These are phyloP conservation scores for Eudemis profundana DNA, from an alignment of 2,888 invertebrate species.

Conservation along the genomic window DNA sequence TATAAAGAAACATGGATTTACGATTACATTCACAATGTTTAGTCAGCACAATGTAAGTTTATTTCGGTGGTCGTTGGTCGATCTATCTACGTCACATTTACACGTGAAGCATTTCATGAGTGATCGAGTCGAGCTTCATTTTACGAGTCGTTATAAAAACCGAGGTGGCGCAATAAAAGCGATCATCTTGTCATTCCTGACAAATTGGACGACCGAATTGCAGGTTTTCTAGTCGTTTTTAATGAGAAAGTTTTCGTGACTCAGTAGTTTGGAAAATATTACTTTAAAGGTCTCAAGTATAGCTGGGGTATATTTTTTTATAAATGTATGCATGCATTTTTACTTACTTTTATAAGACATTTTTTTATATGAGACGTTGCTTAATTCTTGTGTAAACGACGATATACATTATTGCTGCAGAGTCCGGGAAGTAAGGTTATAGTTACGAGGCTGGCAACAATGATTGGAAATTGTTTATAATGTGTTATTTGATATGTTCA, in stretches of 20 bases:
- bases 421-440: too few relatives aligned
- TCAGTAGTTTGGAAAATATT: slow-evolving; percentile 24
- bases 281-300: slow-evolving; percentile 14
- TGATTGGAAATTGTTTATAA: too few relatives aligned
- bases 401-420: too few relatives aligned
- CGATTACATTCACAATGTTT: too few relatives aligned
- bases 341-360: too few relatives aligned
- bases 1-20: too few relatives aligned
- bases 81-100: slow-evolving; percentile 54
- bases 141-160: slow-evolving; percentile 46
- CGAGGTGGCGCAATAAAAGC: slow-evolving; percentile 41
- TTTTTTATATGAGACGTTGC: too few relatives aligned
- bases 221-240: slow-evolving; percentile 33
- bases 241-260: slow-evolving; percentile 40
- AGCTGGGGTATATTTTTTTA: too few relatives aligned
- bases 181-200: slow-evolving; percentile 41
- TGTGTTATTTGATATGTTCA: too few relatives aligned
- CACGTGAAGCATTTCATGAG: slow-evolving; percentile 47
- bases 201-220: slow-evolving; percentile 37
- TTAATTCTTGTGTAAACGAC: too few relatives aligned
- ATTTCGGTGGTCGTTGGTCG: slow-evolving; percentile 17
- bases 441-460: too few relatives aligned
- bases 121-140: slow-evolving; percentile 53
- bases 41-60: neutral
- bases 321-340: too few relatives aligned